Conservation (phyloP, 2,113 vertebrate genomes). For the Oryzias javanicus region DNA sequence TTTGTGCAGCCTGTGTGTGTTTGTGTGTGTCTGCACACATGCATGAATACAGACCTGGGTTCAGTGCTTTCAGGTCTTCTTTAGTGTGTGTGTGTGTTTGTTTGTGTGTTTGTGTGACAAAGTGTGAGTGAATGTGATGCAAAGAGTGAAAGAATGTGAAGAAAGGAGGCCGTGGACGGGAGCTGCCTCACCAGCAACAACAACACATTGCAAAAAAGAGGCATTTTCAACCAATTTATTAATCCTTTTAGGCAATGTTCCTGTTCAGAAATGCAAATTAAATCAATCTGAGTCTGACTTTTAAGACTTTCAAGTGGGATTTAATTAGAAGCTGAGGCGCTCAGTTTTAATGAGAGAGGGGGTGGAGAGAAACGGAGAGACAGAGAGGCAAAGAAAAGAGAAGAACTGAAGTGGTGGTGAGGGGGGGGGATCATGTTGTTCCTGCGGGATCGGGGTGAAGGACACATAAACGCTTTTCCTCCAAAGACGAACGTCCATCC, state of each 20-base stretch:
- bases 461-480: slow-evolving; percentile 65
- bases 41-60: slow-evolving; percentile 41
- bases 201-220: slow-evolving; percentile 71
- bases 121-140: slow-evolving; percentile 20
- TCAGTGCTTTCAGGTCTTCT: slow-evolving; percentile 28
- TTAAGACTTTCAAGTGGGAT: slow-evolving; percentile 85
- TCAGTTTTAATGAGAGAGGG: slow-evolving; percentile 82
- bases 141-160: slow-evolving; percentile 46
- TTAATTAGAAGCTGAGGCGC: slow-evolving; percentile 81
- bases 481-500: slow-evolving; percentile 44
- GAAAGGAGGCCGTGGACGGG: slow-evolving; percentile 47
- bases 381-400: slow-evolving; percentile 37
- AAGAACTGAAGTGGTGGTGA: slow-evolving; percentile 21
- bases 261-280: slow-evolving; percentile 84
- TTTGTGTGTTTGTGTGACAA: not conserved
- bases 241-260: slow-evolving; percentile 83
- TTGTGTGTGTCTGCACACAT: slow-evolving; percentile 18
- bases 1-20: slow-evolving; percentile 24
- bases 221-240: slow-evolving; percentile 80
- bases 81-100: slow-evolving; percentile 15
- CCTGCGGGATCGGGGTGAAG: slow-evolving; percentile 73
- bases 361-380: slow-evolving; percentile 62
- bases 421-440: slow-evolving; percentile 65
- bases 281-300: slow-evolving; percentile 84
- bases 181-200: slow-evolving; percentile 73